These are phyloP conservation scores for Bombyx huttoni DNA, from an alignment of 2,888 invertebrate genomes.

Conservation along the genomic window DNA sequence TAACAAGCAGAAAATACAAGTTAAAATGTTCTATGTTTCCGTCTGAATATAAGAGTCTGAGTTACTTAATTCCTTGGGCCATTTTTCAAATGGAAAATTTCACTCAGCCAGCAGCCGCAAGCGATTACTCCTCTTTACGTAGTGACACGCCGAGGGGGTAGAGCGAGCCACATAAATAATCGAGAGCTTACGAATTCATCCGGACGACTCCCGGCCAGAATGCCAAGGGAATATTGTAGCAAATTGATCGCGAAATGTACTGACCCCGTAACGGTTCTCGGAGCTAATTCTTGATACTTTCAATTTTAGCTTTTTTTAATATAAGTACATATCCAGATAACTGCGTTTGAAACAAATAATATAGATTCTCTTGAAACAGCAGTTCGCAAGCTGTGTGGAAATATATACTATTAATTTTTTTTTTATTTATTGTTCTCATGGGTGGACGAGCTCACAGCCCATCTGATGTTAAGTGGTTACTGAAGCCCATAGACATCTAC, in stretches of 20 bases:
- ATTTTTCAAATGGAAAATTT: constrained; percentile 62
- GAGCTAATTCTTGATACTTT: constrained; percentile 21
- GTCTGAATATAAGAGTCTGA: constrained; percentile 47
- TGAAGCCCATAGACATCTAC: too few species aligned
- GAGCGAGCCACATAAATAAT: constrained; percentile 57
- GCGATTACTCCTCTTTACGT: constrained; percentile 57
- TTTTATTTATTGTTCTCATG: too few species aligned
- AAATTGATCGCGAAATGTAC: constrained; percentile 44
- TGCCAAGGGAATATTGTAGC: constrained; percentile 41
- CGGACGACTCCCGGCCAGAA: constrained; percentile 27
- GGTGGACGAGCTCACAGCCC: too few species aligned
- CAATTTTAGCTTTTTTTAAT: too few species aligned
- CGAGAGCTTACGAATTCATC: constrained; percentile 53
- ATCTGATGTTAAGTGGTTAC: too few species aligned
- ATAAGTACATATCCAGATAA: too few species aligned
- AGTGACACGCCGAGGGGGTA: constrained; percentile 41
- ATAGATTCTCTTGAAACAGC: too few species aligned
- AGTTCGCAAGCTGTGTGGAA: too few species aligned
- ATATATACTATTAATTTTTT: too few species aligned
- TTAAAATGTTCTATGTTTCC: constrained; percentile 23
- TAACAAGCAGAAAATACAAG: constrained; percentile 9
- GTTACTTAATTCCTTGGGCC: constrained; percentile 51
- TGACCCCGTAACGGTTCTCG: constrained; percentile 27
- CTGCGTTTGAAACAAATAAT: too few species aligned
- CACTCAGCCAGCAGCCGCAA: constrained; percentile 50